Evolutionary conservation across 2,797 vertebrate genomes (phyloP), one percentile per base, ranked within the genome.

Genomic region (Aphelocoma californica): DNA sequence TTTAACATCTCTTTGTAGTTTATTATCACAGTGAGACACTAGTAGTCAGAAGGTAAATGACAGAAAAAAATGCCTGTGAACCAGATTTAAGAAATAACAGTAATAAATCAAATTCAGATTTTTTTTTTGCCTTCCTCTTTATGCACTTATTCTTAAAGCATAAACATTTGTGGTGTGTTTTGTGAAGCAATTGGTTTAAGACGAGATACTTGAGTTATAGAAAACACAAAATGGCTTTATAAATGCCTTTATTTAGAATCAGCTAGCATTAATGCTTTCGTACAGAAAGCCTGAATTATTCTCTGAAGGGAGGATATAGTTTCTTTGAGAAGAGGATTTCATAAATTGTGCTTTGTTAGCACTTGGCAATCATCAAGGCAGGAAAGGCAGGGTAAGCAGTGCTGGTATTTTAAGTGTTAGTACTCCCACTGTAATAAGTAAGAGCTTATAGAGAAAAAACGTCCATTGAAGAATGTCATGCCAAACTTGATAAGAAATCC

Each of bases 1-100:
- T 95, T 97, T 95, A 78, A 86, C 50, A 61, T 86, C 21, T 88
- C 20, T 81, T 48, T 85, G 50, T 89, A 85, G 81, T 94, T 95
- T 62, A 92, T 86, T 83, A 51, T 88, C 54, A 75, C 57, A 88
- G 60, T 77, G 74, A 91, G 90, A 89, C n/a, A 51, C 31, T 16
- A 14, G 62, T 29, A 74, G 20, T 81, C 53, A 90, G 54, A 88
- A 95, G 69, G 56, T 34, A 94, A 96, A 95, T 84, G 58, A 82
- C 75, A 96, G 40, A 25, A 92, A 86, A 94, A 90, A 95, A 94
- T 92, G 28, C n/a, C 53, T 72, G 14, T 83, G 60, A 54, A 88
- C n/a, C 29, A 56, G 29, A 94, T 51, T 90, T 89, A 91, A 94
- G 79, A 66, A 94, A 31, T 73, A 95, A 57, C 18, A 71, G 11